Conservation (phyloP, 2,888 invertebrate species). For the Apantesis nais region DNA sequence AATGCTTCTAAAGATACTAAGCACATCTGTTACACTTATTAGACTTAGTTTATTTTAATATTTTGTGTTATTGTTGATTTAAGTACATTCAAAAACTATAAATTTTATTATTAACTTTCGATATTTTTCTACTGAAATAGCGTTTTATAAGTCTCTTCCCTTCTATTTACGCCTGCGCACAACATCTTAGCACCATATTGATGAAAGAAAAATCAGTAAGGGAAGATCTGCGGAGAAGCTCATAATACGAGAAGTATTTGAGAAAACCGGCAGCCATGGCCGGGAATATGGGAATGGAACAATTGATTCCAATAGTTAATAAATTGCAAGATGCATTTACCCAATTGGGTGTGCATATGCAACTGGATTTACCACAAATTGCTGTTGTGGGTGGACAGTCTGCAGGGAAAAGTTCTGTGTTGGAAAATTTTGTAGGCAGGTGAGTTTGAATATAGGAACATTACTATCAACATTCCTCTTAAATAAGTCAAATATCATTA, state of each 20-base stretch:
- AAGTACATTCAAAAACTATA: background rate
- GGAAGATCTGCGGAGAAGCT: conserved; percentile 79
- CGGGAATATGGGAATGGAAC: conserved; percentile 97
- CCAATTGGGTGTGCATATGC: conserved; percentile 98
- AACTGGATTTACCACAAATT: conserved; percentile 99
- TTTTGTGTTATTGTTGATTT: too few species aligned
- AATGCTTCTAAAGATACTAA: background rate
- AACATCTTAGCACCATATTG: conserved; percentile 69
- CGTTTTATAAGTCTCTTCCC: conserved; percentile 44
- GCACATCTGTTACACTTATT: too few species aligned
- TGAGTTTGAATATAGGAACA: conserved; percentile 78
- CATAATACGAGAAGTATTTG: conserved; percentile 74
- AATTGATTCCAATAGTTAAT: conserved; percentile 99
- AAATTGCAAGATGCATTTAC: conserved; percentile 99
- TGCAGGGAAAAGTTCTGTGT: conserved; percentile 99
- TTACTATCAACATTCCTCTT: background rate
- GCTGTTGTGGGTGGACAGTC: conserved; percentile 99
- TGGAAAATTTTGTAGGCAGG: conserved; percentile 99
- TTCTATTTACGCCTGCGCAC: conserved; percentile 74
- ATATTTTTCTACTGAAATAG: conserved; percentile 6
- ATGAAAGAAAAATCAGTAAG: conserved; percentile 82
- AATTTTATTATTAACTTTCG: background rate
- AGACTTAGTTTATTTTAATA: too few species aligned
- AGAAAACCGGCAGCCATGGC: conserved; percentile 84
- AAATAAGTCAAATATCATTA: background rate